Base-by-base conservation (phyloP, 2,797 vertebrate genomes). In the Naso thynnoides region DNA sequence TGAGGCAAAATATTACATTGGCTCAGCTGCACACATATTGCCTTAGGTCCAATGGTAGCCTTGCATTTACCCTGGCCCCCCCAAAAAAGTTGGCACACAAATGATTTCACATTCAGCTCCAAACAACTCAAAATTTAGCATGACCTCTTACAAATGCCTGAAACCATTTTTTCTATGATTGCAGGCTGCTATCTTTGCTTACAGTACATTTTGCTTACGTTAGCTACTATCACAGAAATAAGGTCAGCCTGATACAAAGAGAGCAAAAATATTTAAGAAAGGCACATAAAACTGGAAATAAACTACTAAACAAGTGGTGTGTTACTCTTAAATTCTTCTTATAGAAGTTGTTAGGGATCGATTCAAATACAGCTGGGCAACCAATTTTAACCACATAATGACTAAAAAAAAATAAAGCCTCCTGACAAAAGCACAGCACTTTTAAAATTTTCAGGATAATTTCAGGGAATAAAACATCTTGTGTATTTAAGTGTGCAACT, bases 1-100 rank as follows among this genome's bases (percentile, higher is more conserved):
- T 82, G 77, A 83, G 60, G 68, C 33, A 66, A 81, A 83, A 71
- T 58, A 68, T 88, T 80, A 70, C 69, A 65, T 61, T 19, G 36
- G 72, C 82, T 86, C 77, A 83, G 73, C 69, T 85, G 82, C 76
- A 86, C 78, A 72, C 78, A 81, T 47, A 77, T 59, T 41, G 79
- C 89, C 86, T 81, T 55, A 55, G 85, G 83, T 82, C 47, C 60
- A 60, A 44, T 65, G 64, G 61, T 84, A 78, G 78, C 78, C 74
- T 76, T 73, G 44, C 64, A 54, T 82, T 85, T 76, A 89, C 85
- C 70, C 73, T 44, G 45, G 55, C 47, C 16, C 16, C 13, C 13
- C 13, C 41, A 76, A 66, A 73, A 52, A 66, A 31, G 61, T 52
- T 48, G 42, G 42, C 57, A 66, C 49, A 76, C 29, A 60, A 79